phyloP scores from a whole-genome alignment of 2,888 invertebrate genomes.

The Theretra japonica region DNA sequence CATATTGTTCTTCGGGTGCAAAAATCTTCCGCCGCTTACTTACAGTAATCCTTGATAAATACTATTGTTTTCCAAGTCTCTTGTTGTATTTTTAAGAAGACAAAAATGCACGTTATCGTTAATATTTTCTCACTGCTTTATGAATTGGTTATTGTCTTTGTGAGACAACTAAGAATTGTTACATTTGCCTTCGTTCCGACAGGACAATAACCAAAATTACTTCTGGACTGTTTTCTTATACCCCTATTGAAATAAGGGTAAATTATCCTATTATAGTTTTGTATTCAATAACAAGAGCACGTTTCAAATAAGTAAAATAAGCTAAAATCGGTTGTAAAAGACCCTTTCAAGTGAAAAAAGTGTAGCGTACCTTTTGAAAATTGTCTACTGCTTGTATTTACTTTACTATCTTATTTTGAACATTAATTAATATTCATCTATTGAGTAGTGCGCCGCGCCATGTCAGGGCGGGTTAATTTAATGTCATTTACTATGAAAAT shows the following conservation, averaged over 20 bases:
- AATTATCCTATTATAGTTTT: not conserved
- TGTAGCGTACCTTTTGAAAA: too few relatives aligned
- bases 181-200: constrained; percentile 31
- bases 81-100: constrained; percentile 23
- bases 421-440: not conserved
- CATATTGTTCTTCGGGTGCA: constrained; percentile 12
- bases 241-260: not conserved
- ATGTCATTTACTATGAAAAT: constrained; percentile 4
- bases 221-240: not conserved
- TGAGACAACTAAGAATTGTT: constrained; percentile 39
- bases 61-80: constrained; percentile 26
- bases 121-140: constrained; percentile 42
- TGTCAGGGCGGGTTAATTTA: not conserved
- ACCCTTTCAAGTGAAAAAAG: not conserved
- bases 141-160: constrained; percentile 47
- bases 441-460: not conserved
- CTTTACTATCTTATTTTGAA: not conserved
- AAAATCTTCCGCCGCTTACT: constrained; percentile 20
- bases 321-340: not conserved
- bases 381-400: not conserved
- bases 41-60: constrained; percentile 26
- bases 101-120: constrained; percentile 30
- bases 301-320: not conserved
- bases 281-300: not conserved
- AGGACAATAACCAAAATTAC: constrained; percentile 26